Evolutionary conservation across 2,113 vertebrate genomes (phyloP), one percentile per base, ranked within the genome.

Genomic region (Perccottus glenii): DNA sequence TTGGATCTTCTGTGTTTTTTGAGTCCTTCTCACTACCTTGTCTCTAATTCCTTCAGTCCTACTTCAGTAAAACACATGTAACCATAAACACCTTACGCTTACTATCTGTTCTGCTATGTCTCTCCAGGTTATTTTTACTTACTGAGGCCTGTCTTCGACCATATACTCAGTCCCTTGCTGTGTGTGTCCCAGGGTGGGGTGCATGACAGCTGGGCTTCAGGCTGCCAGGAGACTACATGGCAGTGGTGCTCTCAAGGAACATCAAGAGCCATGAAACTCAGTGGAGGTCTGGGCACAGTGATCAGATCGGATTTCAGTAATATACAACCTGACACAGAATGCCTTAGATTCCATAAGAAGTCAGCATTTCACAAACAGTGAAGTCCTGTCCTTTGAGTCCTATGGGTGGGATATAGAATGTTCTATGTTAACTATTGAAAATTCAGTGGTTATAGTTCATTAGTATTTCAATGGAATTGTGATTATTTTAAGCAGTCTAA

Each of bases 51-150:
- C 38, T 49, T 55, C 52, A n/a, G n/a, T n/a, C n/a, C n/a, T n/a
- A n/a, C n/a, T n/a, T n/a, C n/a, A 72, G 64, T 49, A 78, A 52
- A 82, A 76, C 83, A 84, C 88, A 82, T 84, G 78, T 64, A 60
- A 66, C 53, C 73, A 64, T 83, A 85, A 83, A 84, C 73, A 85
- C 53, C 68, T 46, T 66, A 70, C 73, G 46, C 67, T 71, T 11
- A n/a, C 53, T 5, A 45, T 55, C n/a, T 76, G 59, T 82, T 60
- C 60, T 1, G 32, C 44, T 58, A 19, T 10, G 14, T 15, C 36
- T 57, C n/a, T 4, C 56, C 70, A 32, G 57, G 78, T 83, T 90
- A 89, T 87, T 91, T 86, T 85, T 88, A 85, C 33, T 33, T 16
- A 43, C 64, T 36, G 36, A 78, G 67, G 60, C 60, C 16, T 64